These are phyloP conservation scores for Phalacrocorax carbo DNA, from an alignment of 2,113 vertebrate genomes.

Conservation along the genomic window DNA sequence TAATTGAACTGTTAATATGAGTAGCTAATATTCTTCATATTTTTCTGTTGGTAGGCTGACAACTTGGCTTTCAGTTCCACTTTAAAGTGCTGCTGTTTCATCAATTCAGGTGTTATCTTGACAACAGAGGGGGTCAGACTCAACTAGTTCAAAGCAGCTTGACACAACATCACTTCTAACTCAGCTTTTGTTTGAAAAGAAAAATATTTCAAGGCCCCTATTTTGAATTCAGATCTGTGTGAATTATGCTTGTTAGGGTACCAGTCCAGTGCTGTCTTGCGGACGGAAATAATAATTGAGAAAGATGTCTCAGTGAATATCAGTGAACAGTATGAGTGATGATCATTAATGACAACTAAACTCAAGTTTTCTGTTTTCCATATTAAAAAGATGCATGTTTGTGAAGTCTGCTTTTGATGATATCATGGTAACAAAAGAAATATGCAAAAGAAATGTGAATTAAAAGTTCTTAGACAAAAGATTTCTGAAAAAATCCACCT, in stretches of 20 bases:
- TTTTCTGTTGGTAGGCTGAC: not conserved
- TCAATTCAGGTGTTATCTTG: not conserved
- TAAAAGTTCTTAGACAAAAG: not conserved
- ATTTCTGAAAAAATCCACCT: not conserved
- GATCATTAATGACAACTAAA: not conserved
- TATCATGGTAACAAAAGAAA: not conserved
- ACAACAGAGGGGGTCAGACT: not conserved
- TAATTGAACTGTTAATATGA: not conserved
- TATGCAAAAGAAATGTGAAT: not conserved
- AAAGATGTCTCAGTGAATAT: not conserved
- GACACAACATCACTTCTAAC: not conserved
- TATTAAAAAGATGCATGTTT: not conserved
- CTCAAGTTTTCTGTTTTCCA: not conserved
- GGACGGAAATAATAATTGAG: not conserved
- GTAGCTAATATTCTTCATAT: not conserved
- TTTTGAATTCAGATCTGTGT: not conserved
- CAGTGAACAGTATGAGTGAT: not conserved
- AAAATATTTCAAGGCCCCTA: not conserved
- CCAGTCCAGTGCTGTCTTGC: not conserved
- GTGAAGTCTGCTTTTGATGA: not conserved
- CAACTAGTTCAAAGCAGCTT: not conserved
- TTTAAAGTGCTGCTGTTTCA: not conserved
- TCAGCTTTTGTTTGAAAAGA: not conserved
- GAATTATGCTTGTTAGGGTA: not conserved
- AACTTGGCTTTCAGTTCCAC: not conserved